Evolutionary conservation across 2,113 vertebrate genomes (phyloP).

Genomic region (Sander lucioperca): DNA sequence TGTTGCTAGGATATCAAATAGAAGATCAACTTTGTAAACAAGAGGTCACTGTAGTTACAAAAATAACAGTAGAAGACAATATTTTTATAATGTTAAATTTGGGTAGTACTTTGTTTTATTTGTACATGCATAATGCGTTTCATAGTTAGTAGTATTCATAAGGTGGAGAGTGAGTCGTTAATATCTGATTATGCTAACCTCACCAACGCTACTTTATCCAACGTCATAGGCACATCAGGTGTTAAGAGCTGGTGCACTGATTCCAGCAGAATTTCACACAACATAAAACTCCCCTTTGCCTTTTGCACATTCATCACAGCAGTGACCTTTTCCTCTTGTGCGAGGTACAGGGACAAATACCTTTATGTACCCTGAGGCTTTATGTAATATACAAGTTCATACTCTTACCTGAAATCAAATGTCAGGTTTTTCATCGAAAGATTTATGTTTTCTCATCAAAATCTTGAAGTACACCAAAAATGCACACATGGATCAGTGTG

Average conservation of each 20-base stretch:
- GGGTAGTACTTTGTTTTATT: neutral
- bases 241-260: neutral
- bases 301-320: conserved; percentile 56
- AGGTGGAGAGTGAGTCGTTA: neutral
- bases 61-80: too few species aligned
- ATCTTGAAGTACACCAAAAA: neutral
- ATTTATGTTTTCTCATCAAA: conserved; percentile 27
- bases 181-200: neutral
- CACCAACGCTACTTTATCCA: neutral
- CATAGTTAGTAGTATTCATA: neutral
- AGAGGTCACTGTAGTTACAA: too few species aligned
- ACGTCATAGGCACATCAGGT: neutral
- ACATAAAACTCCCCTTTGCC: conserved; percentile 29
- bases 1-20: neutral
- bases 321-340: conserved; percentile 65
- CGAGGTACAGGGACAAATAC: conserved; percentile 36
- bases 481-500: neutral
- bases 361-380: conserved; percentile 43
- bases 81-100: too few species aligned
- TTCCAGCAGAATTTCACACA: conserved; percentile 16
- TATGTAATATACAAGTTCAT: conserved; percentile 29
- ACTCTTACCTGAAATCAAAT: conserved; percentile 47
- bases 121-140: neutral
- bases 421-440: conserved; percentile 41
- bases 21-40: neutral